Base-by-base conservation (phyloP, 1,140 invertebrate species). In the Holotrichia oblita region DNA sequence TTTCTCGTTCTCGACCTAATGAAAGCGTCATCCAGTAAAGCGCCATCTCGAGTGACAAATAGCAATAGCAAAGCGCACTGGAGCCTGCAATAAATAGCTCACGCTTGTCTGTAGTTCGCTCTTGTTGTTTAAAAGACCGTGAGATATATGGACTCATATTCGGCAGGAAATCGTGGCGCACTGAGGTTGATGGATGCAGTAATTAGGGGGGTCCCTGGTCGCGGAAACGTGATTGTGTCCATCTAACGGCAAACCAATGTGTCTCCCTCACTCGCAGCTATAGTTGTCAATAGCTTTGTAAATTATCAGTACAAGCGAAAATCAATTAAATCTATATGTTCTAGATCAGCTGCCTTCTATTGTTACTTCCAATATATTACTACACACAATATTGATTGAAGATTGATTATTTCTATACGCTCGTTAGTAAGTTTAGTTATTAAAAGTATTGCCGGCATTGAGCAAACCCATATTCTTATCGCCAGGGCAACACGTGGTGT, bases 111-210 rank as follows among this genome's bases (percentile, higher is more conserved):
- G 61, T 69, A 69, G 61, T 22, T 69, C 17, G 48, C 61, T 69
- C 61, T 69, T 78, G 77, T 73, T 78, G 69, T 78, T 78, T 76
- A 76, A 80, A 69, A 77, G 73, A 27, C 24, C 76, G 22, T 77
- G 64, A 77, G 72, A 80, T 80, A 80, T 80, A 80, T 80, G 69
- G 73, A 77, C 73, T 80, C 79, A 80, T 80, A 80, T 80, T 80
- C 76, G 24, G 76, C n/a, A 22, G 69, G 55, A 44, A 64, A 40
- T 24, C 55, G 48, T 40, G 59, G 64, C 72, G 76, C 69, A 78
- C 40, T 42, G 77, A 74, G 72, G 76, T 76, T 80, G 79, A 80
- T 80, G 40, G 79, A 80, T 80, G 79, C 76, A 41, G 73, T 55
- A 80, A 80, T 80, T 80, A 80, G 24, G 34, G 48, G 74, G 40